These are phyloP conservation scores for Lithophane leautieri DNA, from an alignment of 2,888 invertebrate species.

Conservation along the genomic window DNA sequence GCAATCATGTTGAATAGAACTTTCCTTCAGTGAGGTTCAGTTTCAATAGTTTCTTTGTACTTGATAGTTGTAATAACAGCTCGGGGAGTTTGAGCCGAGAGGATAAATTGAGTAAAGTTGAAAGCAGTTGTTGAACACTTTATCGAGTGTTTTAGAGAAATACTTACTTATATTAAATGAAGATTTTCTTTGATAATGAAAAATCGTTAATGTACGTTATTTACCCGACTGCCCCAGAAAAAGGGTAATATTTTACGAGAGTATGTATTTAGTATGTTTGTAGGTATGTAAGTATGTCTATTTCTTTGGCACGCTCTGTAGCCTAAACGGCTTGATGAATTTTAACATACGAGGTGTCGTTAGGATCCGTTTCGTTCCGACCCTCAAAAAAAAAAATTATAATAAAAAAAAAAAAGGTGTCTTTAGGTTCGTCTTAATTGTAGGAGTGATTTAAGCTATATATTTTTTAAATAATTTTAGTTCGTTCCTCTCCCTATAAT, in stretches of 20 bases:
- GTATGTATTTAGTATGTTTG: no score
- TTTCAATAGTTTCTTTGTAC: constrained; percentile 63
- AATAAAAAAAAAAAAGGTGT: no score
- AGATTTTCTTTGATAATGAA: constrained; percentile 1
- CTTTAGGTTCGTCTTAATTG: no score
- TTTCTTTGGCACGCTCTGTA: no score
- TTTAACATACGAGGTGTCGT: no score
- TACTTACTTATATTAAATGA: constrained; percentile 31
- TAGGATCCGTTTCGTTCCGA: no score
- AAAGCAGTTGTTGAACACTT: constrained; percentile 48
- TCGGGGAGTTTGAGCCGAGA: constrained; percentile 49
- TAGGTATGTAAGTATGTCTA: no score
- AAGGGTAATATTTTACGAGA: no score
- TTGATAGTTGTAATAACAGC: constrained; percentile 67
- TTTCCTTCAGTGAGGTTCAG: constrained; percentile 49
- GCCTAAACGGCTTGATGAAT: no score
- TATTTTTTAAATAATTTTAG: neutral
- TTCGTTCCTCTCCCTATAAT: neutral
- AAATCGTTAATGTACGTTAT: neutral
- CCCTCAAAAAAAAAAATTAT: no score
- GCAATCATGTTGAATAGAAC: constrained; percentile 63
- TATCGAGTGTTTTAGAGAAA: constrained; percentile 35
- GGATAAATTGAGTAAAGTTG: constrained; percentile 61
- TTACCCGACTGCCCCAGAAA: neutral
- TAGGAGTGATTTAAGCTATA: no score